Conservation (phyloP, 2,113 vertebrate genomes). For the Empidonax alnorum region DNA sequence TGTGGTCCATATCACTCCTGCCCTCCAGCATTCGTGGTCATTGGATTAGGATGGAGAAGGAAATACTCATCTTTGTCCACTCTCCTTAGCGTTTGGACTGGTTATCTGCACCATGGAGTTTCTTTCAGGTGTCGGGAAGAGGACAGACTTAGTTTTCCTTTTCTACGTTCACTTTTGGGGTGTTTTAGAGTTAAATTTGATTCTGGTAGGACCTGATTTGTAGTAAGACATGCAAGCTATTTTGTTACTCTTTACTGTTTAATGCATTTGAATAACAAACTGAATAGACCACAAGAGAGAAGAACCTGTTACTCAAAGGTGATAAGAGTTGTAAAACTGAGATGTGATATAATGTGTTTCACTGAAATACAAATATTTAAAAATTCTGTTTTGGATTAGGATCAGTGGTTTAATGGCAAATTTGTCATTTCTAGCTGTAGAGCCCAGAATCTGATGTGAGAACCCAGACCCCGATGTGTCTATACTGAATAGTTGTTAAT, state of each 20-base stretch:
- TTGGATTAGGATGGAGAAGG: not conserved
- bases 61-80: not conserved
- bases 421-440: not conserved
- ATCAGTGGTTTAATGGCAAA: not conserved
- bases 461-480: not conserved
- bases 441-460: not conserved
- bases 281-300: not conserved
- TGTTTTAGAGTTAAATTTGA: not conserved
- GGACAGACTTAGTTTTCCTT: not conserved
- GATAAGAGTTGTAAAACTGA: not conserved
- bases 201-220: not conserved
- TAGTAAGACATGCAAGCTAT: not conserved
- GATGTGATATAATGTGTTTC: rapidly evolving
- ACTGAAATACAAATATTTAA: not conserved
- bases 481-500: not conserved
- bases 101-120: not conserved
- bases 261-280: not conserved
- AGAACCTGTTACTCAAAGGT: not conserved
- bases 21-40: not conserved
- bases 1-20: not conserved
- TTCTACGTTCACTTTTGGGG: not conserved
- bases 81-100: not conserved
- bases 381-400: not conserved
- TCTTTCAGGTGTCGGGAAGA: not conserved
- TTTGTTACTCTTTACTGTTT: not conserved